These are phyloP conservation scores for Electrophaes corylata DNA, from an alignment of 2,888 invertebrate genomes.

Conservation along the genomic window DNA sequence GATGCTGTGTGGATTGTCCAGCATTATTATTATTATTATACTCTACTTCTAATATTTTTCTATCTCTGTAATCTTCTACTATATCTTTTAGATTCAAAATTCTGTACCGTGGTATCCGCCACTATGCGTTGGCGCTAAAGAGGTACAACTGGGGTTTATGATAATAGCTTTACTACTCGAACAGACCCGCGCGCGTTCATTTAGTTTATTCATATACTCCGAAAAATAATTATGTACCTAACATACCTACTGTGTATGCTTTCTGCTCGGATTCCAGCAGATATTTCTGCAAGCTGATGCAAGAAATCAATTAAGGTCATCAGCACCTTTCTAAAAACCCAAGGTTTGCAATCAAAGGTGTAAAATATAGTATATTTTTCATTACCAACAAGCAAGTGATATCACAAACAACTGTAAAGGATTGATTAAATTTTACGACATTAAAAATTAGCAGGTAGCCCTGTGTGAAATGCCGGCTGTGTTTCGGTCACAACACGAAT, in stretches of 20 bases:
- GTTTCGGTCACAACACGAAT: slow-evolving; percentile 39
- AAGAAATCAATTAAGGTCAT: slow-evolving; percentile 17
- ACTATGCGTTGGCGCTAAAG: too few species aligned
- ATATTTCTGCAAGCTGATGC: slow-evolving; percentile 21
- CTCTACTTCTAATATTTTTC: too few species aligned
- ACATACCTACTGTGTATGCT: neutral
- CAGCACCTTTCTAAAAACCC: slow-evolving; percentile 18
- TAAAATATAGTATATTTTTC: neutral
- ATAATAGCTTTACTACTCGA: too few species aligned
- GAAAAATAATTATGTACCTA: too few species aligned
- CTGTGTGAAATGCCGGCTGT: slow-evolving; percentile 33
- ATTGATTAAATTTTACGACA: slow-evolving; percentile 30
- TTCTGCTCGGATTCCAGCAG: neutral
- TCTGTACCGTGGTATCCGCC: too few species aligned
- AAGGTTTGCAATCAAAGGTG: slow-evolving; percentile 1
- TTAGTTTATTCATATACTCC: too few species aligned
- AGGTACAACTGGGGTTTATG: too few species aligned
- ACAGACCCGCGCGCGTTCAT: too few species aligned
- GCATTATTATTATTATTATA: too few species aligned
- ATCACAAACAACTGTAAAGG: slow-evolving; percentile 17
- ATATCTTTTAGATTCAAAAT: too few species aligned
- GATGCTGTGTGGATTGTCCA: too few species aligned
- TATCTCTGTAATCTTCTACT: too few species aligned
- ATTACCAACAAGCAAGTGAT: slow-evolving; percentile 3
- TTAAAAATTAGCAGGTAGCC: slow-evolving; percentile 25